Evolutionary conservation across 2,797 vertebrate species (phyloP).

Genomic region (Pantherophis alleghaniensis): DNA sequence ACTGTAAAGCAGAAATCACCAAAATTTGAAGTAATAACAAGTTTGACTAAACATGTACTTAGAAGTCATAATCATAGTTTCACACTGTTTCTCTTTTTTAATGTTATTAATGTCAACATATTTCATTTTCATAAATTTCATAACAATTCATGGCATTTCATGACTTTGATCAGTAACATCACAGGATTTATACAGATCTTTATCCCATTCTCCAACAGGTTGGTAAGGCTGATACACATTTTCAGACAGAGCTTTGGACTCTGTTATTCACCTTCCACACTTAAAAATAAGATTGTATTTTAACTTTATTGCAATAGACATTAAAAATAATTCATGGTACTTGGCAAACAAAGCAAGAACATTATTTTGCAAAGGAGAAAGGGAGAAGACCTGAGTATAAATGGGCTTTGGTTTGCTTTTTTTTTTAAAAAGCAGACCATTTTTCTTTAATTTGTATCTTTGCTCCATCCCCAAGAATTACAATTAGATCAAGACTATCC

Average conservation of each 20-base stretch:
- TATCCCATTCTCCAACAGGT: neutral
- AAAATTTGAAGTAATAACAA: slow-evolving; percentile 15
- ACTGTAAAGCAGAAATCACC: slow-evolving; percentile 24
- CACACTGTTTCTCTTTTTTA: neutral
- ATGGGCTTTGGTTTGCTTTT: neutral
- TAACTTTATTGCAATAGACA: neutral
- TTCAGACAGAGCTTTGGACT: neutral
- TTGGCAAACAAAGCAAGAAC: neutral
- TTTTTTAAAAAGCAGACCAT: neutral
- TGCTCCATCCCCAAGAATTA: neutral
- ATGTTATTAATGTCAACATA: slow-evolving; percentile 27
- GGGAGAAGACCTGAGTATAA: neutral
- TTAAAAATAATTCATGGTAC: neutral
- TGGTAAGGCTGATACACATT: neutral
- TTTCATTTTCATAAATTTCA: neutral
- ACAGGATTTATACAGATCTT: neutral
- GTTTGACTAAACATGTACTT: neutral
- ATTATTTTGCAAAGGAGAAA: neutral
- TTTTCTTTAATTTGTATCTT: neutral
- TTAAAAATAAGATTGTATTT: neutral
- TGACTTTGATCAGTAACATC: neutral
- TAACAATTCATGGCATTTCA: slow-evolving; percentile 37
- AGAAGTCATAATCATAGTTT: neutral
- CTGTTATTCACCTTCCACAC: neutral
- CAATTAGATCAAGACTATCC: neutral